Base-by-base conservation (phyloP, 2,113 vertebrate genomes). In the Craseonycteris thonglongyai region DNA sequence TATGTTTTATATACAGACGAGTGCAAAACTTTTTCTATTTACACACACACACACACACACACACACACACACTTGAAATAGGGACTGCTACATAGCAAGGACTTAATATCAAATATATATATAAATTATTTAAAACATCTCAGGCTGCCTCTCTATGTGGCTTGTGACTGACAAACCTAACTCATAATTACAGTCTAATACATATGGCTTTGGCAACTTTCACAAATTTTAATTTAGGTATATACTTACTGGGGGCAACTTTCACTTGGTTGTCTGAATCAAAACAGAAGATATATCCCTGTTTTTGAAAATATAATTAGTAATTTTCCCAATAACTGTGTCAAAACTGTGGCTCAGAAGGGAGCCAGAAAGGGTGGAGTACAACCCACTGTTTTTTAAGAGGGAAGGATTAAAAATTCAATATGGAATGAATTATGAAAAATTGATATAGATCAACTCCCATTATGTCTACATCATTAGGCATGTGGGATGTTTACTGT, bases 281-380 rank as follows among this genome's bases (percentile, higher is more conserved):
- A 91, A 93, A 95, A 95, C 18, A 95, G 24, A 91, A 0, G 5
- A 78, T 68, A 96, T 72, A 91, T 95, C 58, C 26, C 71, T 92
- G 56, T 78, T 94, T 95, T 92, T 84, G 40, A 63, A 94, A 59
- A 59, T 24, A 38, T 63, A 22, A 72, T 96, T 88, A 95, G 21
- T 79, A 9, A 87, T 96, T 93, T 93, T 74, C 38, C 38, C 92
- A 54, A 65, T 79, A 72, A 79, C 14, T 71, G 45, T 94, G 92
- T 91, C 83, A 92, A 96, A 97, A 96, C 49, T 88, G n/a, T 26
- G 59, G 15, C 59, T 95, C 61, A 75, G 58, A 88, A 76, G 78
- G 85, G 63, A 94, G 45, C n/a, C 54, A 94, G 40, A 83, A 35
- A 96, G 72, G 88, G 65, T 72, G 49, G 35, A 90, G 54, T 90